Base-by-base conservation (phyloP, 92 coral and sea anemone species). In the Umimayanthus chanpuru region DNA sequence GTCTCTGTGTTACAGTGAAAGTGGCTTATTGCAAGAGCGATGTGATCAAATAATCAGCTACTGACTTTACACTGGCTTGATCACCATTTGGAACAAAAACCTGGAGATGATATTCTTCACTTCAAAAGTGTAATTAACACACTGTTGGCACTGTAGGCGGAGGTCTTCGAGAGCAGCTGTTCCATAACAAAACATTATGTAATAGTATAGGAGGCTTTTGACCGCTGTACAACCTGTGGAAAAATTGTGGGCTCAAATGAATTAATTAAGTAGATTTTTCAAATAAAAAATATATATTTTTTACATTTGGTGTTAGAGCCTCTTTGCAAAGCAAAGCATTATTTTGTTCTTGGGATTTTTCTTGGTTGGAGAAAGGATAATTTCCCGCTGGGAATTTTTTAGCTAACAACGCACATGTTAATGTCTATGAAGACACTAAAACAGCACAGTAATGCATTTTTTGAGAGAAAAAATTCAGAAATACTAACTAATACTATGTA, bases 301-400 rank as follows among this genome's bases (percentile, higher is more conserved):
- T 68, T 70, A 83, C 65, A 83, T 68, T 70, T 68, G 15, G 77
- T 83, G 87, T 68, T 70, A 83, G 21, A 70, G 87, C 87, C 67
- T 83, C 87, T 83, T 83, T 83, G 87, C 87, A 83, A 83, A 83
- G 87, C 87, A 83, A 83, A 83, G 87, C 87, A 70, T 81, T 44
- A 47, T 55, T 83, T 83, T 83, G 79, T 75, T 20, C 79, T 75
- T 75, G 79, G 79, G 68, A 74, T 73, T 38, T 78, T 85, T 44
- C 81, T 85, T 88, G 80, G 77, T 77, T 81, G 44, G 68, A 68
- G 49, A 71, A 81, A 76, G 73, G 43, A 44, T 81, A n/a, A 20
- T 88, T 80, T 80, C 82, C 85, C 83, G n/a, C 76, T 76, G 85
- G 84, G 85, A 87, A 80, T 79, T 38, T 78, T 80, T 77, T 87